These are phyloP conservation scores for Meloidogyne hapla DNA, from an alignment of 1,140 invertebrate species.

Conservation along the genomic window DNA sequence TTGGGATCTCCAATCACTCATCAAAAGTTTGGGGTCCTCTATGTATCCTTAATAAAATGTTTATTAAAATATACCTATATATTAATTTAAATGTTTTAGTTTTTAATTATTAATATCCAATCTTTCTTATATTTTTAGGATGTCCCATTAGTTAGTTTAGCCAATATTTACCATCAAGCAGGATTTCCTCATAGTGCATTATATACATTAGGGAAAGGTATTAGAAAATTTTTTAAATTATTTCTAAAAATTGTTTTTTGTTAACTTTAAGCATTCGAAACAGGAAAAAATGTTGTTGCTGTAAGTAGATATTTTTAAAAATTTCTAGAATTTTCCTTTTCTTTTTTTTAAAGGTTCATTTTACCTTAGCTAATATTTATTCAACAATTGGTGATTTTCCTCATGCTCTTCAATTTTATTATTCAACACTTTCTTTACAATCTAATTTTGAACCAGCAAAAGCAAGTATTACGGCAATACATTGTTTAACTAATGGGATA, in stretches of 20 bases:
- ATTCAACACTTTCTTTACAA: slow-evolving; percentile 72
- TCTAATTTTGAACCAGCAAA: slow-evolving; percentile 72
- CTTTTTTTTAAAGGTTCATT: slow-evolving; percentile 65
- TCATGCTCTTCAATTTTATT: slow-evolving; percentile 72
- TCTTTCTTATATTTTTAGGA: slow-evolving; percentile 62
- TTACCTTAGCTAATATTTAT: slow-evolving; percentile 71
- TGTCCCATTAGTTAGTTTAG: slow-evolving; percentile 67
- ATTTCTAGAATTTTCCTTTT: background rate
- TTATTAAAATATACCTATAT: no score
- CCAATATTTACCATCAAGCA: slow-evolving; percentile 68
- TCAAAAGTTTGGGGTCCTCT: no score
- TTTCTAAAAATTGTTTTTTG: background rate
- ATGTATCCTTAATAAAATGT: no score
- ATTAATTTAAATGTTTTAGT: no score
- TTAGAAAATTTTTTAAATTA: background rate
- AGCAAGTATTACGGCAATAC: slow-evolving; percentile 70
- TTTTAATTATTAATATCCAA: no score
- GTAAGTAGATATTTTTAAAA: slow-evolving; percentile 41
- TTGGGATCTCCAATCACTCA: no score
- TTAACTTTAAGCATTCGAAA: slow-evolving; percentile 55
- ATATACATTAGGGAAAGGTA: slow-evolving; percentile 68
- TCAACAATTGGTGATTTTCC: slow-evolving; percentile 71
- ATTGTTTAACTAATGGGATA: slow-evolving; percentile 65
- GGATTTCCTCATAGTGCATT: slow-evolving; percentile 70
- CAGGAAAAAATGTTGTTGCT: slow-evolving; percentile 63